A percentile compares a stretch with the other conserved stretches of the same genome.
Conservation (phyloP, 2,888 invertebrate genomes). For the Diarsia dahlii region DNA sequence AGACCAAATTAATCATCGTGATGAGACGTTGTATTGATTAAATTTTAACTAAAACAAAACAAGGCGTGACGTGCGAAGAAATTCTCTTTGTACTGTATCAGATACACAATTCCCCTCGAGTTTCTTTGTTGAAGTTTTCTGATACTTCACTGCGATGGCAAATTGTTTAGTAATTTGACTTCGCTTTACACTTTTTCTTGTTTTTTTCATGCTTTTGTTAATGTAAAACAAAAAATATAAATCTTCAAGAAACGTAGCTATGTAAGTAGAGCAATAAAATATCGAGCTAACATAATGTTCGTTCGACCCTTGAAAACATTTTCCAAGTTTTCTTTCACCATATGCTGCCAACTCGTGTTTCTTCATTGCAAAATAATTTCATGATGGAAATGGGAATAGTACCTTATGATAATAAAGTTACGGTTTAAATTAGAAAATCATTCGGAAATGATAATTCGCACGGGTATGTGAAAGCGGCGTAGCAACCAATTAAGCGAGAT, state of each 20-base stretch:
- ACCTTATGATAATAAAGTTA: slow-evolving; percentile 38
- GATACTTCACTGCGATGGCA: slow-evolving; percentile 42
- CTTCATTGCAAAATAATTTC: slow-evolving; percentile 37
- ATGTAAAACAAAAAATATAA: slow-evolving; percentile 46
- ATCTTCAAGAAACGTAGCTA: slow-evolving; percentile 41
- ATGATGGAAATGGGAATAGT: slow-evolving; percentile 9
- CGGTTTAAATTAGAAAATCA: slow-evolving; percentile 44
- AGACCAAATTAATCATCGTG: slow-evolving; percentile 31
- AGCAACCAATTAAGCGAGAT: slow-evolving; percentile 53
- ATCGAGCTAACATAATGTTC: slow-evolving; percentile 62
- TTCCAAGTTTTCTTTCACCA: slow-evolving; percentile 62
- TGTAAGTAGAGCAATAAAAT: slow-evolving; percentile 59
- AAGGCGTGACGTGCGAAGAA: slow-evolving; percentile 11
- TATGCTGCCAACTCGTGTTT: slow-evolving; percentile 52
- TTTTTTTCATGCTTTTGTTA: slow-evolving; percentile 25
- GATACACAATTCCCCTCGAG: slow-evolving; percentile 13
- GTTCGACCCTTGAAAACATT: slow-evolving; percentile 55
- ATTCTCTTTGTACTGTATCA: slow-evolving; percentile 31
- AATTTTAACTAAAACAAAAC: slow-evolving; percentile 28
- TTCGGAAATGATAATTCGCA: slow-evolving; percentile 36
- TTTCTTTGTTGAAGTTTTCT: slow-evolving; percentile 47
- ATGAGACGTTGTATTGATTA: slow-evolving; percentile 27
- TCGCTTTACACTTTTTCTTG: slow-evolving; percentile 23
- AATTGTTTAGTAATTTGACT: slow-evolving; percentile 58
- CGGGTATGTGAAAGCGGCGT: slow-evolving; percentile 47